Evolutionary conservation across 2,113 vertebrate genomes (phyloP).

Genomic region (Spea multiplicata): DNA sequence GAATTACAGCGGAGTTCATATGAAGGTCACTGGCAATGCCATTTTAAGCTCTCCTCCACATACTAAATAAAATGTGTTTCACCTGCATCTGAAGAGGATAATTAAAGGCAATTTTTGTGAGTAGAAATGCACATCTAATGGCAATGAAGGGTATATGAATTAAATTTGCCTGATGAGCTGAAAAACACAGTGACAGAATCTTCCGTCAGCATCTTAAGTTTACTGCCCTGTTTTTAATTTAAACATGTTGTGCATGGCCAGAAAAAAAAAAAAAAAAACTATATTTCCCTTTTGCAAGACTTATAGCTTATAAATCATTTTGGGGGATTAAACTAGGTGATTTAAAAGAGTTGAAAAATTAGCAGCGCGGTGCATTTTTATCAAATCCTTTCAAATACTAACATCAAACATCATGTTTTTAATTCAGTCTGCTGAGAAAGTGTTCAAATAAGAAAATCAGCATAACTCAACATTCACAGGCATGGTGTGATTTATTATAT

Average conservation of each 20-base stretch:
- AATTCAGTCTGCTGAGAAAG: background rate
- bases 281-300: slow-evolving; percentile 55
- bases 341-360: slow-evolving; percentile 45
- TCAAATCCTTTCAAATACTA: slow-evolving; percentile 1
- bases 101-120: slow-evolving; percentile 50
- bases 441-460: background rate
- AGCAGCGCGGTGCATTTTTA: slow-evolving; percentile 7
- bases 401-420: background rate
- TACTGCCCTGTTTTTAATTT: slow-evolving; percentile 61
- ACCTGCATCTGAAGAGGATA: slow-evolving; percentile 38
- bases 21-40: slow-evolving; percentile 41
- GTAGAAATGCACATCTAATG: slow-evolving; percentile 38
- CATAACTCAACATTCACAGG: background rate
- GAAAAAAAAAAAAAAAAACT: slow-evolving; percentile 60
- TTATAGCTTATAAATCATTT: slow-evolving; percentile 58
- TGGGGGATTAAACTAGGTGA: slow-evolving; percentile 37
- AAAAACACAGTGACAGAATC: slow-evolving; percentile 56
- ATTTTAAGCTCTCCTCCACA: background rate
- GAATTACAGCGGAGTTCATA: slow-evolving; percentile 42
- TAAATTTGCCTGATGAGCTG: slow-evolving; percentile 54
- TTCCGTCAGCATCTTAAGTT: slow-evolving; percentile 49
- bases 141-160: slow-evolving; percentile 60
- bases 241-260: slow-evolving; percentile 55
- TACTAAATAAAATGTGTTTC: slow-evolving; percentile 40
- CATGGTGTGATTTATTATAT: background rate